Conservation (phyloP, 2,888 invertebrate species). For the Aplocera efformata region DNA sequence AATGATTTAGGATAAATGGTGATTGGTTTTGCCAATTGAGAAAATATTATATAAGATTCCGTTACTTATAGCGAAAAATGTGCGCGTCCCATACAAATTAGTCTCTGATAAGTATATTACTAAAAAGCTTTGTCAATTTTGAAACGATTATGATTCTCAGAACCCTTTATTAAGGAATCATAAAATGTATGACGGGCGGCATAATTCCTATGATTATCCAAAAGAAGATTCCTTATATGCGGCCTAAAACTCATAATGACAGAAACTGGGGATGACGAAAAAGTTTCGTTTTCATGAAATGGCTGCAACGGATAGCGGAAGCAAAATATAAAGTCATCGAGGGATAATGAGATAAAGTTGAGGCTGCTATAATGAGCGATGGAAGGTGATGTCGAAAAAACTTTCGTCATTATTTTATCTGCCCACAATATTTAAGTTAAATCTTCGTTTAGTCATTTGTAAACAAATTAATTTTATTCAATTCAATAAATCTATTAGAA, state of each 20-base stretch:
- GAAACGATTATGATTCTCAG: constrained; percentile 44
- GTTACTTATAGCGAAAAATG: constrained; percentile 1
- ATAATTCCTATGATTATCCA: constrained; percentile 68
- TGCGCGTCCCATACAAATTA: constrained; percentile 25
- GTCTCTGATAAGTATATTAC: constrained; percentile 28
- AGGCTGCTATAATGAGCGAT: constrained; percentile 55
- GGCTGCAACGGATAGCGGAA: constrained; percentile 24
- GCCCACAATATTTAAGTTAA: constrained; percentile 33
- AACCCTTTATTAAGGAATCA: constrained; percentile 61
- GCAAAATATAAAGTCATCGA: constrained; percentile 34
- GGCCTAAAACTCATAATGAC: constrained; percentile 59
- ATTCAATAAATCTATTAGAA: constrained; percentile 31
- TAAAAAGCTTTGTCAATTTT: constrained; percentile 52
- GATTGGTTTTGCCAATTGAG: neutral
- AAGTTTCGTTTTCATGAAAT: constrained; percentile 21
- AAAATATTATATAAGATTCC: neutral
- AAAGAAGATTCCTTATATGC: constrained; percentile 48
- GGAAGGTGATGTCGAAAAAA: constrained; percentile 50
- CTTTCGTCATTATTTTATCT: constrained; percentile 46
- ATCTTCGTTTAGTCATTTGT: constrained; percentile 20
- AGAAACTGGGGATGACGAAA: constrained; percentile 48
- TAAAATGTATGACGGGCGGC: constrained; percentile 62
- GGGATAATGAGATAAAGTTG: constrained; percentile 59
- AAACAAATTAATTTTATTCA: constrained; percentile 19
- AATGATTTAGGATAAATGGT: too few relatives aligned